phyloP scores from a whole-genome alignment of 1,140 invertebrate species.

The Drosophila nebulosa region DNA sequence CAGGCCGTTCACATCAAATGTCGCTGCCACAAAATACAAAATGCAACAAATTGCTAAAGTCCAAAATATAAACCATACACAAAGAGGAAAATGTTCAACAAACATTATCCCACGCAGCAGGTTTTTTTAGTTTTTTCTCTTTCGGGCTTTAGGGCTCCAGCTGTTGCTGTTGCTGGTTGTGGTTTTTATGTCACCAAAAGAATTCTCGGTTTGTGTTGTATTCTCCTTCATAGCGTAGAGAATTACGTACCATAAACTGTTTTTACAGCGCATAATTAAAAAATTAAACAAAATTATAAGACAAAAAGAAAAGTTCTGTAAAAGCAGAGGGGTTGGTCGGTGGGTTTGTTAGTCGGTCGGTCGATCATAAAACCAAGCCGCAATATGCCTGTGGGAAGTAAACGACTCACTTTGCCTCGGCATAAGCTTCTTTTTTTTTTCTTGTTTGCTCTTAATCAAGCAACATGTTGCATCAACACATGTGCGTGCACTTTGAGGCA shows the following conservation, averaged over 20 bases:
- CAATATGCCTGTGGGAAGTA: conserved; percentile 17
- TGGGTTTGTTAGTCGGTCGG: no score
- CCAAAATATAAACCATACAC: not conserved
- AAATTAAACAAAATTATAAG: conserved; percentile 44
- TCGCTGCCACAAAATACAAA: conserved; percentile 41
- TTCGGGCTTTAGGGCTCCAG: not conserved
- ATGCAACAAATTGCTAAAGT: conserved; percentile 43
- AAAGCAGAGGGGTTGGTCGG: not conserved
- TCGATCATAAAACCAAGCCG: conserved; percentile 44
- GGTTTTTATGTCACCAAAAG: conserved; percentile 25
- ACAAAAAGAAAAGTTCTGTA: not conserved
- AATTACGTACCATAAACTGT: conserved; percentile 46
- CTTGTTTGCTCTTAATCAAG: conserved; percentile 50
- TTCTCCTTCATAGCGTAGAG: not conserved
- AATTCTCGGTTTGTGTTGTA: conserved; percentile 29
- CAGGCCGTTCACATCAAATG: conserved; percentile 32
- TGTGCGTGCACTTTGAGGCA: conserved; percentile 42
- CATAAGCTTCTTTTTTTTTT: not conserved
- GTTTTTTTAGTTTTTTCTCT: conserved; percentile 24
- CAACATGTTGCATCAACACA: conserved; percentile 65
- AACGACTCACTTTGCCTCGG: conserved; percentile 35
- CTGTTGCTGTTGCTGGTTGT: not conserved
- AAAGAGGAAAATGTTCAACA: not conserved
- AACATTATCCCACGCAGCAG: conserved; percentile 70
- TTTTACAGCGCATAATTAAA: conserved; percentile 59